phyloP scores from a whole-genome alignment of 1,140 invertebrate species.

The Nasonia giraulti region DNA sequence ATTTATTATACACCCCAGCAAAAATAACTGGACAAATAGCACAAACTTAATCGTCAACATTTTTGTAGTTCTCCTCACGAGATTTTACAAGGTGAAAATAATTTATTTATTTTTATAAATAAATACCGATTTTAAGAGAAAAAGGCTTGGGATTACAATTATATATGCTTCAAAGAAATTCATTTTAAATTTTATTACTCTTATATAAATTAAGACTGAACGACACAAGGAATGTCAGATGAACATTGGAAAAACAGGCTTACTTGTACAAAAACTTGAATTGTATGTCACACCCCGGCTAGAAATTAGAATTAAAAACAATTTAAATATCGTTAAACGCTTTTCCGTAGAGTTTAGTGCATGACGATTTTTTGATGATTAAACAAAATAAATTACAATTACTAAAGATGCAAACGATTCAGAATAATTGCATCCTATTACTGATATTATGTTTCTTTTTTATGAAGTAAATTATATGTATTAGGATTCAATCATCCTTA shows the following conservation, averaged over 20 bases:
- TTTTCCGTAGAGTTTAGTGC: not conserved
- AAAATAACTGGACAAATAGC: constrained; percentile 30
- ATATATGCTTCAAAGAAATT: constrained; percentile 35
- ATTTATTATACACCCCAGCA: constrained; percentile 14
- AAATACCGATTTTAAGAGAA: constrained; percentile 25
- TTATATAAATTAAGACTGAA: constrained; percentile 40
- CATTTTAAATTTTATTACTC: constrained; percentile 1
- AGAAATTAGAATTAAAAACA: constrained; percentile 46
- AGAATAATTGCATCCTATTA: constrained; percentile 22
- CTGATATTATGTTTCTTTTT: constrained; percentile 13
- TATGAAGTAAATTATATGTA: not conserved
- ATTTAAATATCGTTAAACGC: not conserved
- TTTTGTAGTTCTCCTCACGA: constrained; percentile 23
- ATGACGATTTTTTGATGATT: constrained; percentile 9
- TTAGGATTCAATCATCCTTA: not conserved
- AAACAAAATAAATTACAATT: constrained; percentile 40
- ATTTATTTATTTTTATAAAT: constrained; percentile 42
- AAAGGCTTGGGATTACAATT: constrained; percentile 21
- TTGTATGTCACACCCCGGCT: constrained; percentile 32
- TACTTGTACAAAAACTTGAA: constrained; percentile 44
- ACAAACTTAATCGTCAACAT: constrained; percentile 22
- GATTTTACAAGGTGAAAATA: constrained; percentile 17
- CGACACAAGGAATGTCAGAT: constrained; percentile 49
- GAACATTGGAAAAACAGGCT: constrained; percentile 39
- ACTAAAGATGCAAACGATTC: not conserved